Percentiles rank a stretch among this genome's conserved stretches.
Conservation (phyloP, 2,888 invertebrate genomes). For the Phengaris alcon region DNA sequence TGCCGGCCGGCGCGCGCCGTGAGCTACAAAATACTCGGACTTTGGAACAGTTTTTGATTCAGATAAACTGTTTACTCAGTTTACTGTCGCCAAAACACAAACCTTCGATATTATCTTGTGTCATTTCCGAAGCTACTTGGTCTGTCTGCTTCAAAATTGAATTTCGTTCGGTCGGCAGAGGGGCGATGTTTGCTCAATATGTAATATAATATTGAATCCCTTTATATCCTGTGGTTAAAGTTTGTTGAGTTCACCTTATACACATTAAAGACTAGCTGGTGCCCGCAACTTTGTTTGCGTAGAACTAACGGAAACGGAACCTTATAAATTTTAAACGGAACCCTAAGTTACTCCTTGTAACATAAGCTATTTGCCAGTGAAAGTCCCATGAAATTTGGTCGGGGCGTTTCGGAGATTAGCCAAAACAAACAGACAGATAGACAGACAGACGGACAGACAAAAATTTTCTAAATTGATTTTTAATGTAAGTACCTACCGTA, state of each 20-base stretch:
- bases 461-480: too few species aligned
- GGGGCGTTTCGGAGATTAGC: too few species aligned
- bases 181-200: neutral
- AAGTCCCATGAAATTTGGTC: too few species aligned
- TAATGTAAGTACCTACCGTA: too few species aligned
- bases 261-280: neutral
- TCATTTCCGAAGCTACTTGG: conserved; percentile 20
- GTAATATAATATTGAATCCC: conserved; percentile 1
- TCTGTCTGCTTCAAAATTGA: conserved; percentile 13
- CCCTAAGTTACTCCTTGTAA: too few species aligned
- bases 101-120: conserved; percentile 30
- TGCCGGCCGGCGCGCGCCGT: conserved; percentile 50
- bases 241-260: neutral
- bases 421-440: too few species aligned
- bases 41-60: conserved; percentile 52
- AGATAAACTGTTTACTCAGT: conserved; percentile 40
- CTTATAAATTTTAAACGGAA: too few species aligned
- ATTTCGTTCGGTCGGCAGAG: neutral
- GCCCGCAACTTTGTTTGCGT: too few species aligned
- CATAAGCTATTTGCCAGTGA: too few species aligned
- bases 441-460: too few species aligned
- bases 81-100: conserved; percentile 35
- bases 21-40: conserved; percentile 52
- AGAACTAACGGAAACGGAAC: too few species aligned
- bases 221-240: neutral